Base-by-base conservation (phyloP, 2,888 invertebrate genomes). In the Chymomyza amoena region DNA sequence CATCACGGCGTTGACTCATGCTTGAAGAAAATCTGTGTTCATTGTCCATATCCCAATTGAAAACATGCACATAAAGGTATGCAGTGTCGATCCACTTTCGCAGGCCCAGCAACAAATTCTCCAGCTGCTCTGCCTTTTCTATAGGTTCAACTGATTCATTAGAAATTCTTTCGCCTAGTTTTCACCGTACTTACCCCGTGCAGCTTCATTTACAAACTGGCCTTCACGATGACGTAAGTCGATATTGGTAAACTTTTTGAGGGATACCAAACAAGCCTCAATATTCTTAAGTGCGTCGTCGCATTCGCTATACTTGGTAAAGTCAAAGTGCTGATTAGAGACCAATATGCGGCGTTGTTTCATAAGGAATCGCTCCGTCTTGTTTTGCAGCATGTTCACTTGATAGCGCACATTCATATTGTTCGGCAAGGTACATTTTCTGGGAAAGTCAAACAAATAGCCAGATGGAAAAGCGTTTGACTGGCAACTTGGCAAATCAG, bases 41-140 rank as follows among this genome's bases (percentile, higher is more conserved):
- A 1, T 69, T 64, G 50, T 87, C 87, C 75, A 89, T 87, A 69
- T 80, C 81, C 90, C 90, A 90, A 67, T 89, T 89, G 60, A 84
- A 89, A 0, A 80, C 79, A 61, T 84, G 66, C 6, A 90, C 70
- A 25, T 71, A 69, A 16, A 90, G 50, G 66, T 90, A 81, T 13
- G 81, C 72, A 13, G 87, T 75, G 25, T 89, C 89, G n/a, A 90
- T 67, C 63, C 75, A 77, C 6, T 83, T 84, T 10, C 70, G 80
- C 36, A 87, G 64, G 39, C 76, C 68, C 18, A 66, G 7, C 63
- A 90, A 28, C 20, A 82, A 51, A 0, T 39, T n/a, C 60, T 84
- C 82, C 63, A 90, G 50, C 6, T 62, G 62, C 25, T 63, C 65
- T 10, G 78, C 86, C 39, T 89, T 80, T 1, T 62, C 90, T 89